Percentiles rank a stretch among this genome's conserved stretches.
Evolutionary conservation across 1,140 invertebrate species (phyloP).

Genomic region (Orius insidiosus): DNA sequence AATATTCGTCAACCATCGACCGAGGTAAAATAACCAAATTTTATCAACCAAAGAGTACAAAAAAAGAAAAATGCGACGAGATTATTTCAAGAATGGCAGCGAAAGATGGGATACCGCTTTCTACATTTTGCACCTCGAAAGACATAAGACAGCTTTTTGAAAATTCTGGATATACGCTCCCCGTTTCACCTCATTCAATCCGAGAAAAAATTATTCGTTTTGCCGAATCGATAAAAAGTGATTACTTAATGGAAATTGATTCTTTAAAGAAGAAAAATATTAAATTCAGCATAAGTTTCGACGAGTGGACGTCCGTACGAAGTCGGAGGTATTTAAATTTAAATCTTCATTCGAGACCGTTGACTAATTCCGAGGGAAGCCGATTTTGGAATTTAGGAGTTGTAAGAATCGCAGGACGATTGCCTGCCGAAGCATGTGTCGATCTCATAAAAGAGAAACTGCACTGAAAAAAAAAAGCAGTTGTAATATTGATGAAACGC

Average conservation of each 20-base stretch:
- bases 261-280: not conserved
- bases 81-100: conserved; percentile 5
- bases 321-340: no score
- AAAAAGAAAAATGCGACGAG: not conserved
- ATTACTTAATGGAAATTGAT: not conserved
- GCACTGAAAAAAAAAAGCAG: no score
- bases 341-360: no score
- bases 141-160: conserved; percentile 9
- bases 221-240: no score
- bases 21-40: no score
- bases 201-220: not conserved
- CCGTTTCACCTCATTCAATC: not conserved
- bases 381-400: not conserved
- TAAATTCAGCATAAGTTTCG: not conserved
- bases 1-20: no score
- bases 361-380: no score
- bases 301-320: not conserved
- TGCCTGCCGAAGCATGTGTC: not conserved
- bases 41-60: not conserved
- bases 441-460: not conserved
- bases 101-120: conserved; percentile 2
- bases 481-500: no score
- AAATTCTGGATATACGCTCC: not conserved
- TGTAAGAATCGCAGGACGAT: not conserved
- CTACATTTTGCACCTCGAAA: conserved; percentile 1